Evolutionary conservation across 1,140 invertebrate species (phyloP).

Genomic region (Hypothenemus hampei): DNA sequence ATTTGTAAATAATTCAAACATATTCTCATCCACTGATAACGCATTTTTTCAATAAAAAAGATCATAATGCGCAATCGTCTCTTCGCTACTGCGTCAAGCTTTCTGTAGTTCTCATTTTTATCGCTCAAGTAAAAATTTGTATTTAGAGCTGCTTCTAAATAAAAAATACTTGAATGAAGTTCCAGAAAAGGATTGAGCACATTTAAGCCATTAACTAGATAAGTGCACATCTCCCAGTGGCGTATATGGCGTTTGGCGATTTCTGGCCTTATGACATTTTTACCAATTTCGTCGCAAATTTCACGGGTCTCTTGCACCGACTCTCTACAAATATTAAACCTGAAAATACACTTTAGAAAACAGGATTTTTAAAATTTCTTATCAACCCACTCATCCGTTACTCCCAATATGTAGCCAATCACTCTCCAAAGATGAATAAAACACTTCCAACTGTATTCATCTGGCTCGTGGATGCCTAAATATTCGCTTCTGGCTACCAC

Average conservation of each 20-base stretch:
- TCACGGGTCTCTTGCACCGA: conserved; percentile 39
- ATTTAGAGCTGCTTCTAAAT: conserved; percentile 23
- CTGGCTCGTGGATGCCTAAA: conserved; percentile 55
- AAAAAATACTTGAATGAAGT: conserved; percentile 27
- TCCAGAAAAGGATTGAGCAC: conserved; percentile 36
- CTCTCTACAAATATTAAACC: conserved; percentile 42
- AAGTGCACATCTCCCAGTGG: conserved; percentile 32
- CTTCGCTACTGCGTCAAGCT: conserved; percentile 5
- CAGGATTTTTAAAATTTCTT: neutral
- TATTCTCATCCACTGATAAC: conserved; percentile 24
- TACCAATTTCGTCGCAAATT: conserved; percentile 36
- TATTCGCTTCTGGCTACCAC: conserved; percentile 59
- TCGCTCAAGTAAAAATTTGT: conserved; percentile 3
- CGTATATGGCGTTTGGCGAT: conserved; percentile 26
- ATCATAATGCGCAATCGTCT: neutral
- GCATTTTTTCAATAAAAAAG: neutral
- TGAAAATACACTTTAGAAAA: conserved; percentile 34
- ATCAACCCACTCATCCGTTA: conserved; percentile 64
- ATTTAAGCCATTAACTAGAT: conserved; percentile 38
- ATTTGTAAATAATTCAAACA: conserved; percentile 29
- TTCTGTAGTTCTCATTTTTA: conserved; percentile 8
- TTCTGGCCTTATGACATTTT: conserved; percentile 27
- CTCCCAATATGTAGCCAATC: conserved; percentile 73
- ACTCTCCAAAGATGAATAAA: conserved; percentile 80
- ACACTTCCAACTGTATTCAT: conserved; percentile 62